phyloP scores from a whole-genome alignment of 2,797 vertebrate species.

The Notolepis coatsorum region DNA sequence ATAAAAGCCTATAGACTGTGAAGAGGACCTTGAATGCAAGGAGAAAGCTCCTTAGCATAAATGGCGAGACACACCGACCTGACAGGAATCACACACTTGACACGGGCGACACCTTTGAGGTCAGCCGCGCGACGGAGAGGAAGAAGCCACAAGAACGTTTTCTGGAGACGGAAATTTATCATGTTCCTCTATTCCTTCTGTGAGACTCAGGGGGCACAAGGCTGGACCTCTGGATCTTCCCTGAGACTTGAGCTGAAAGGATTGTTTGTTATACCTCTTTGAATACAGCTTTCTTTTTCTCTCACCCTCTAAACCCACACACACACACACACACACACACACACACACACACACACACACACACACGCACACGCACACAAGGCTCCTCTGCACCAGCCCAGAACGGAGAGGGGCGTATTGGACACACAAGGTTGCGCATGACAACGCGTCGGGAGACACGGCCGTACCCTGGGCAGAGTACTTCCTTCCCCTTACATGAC shows the following conservation, averaged over 20 bases:
- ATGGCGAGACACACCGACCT: conserved; percentile 16
- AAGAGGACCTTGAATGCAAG: conserved; percentile 20
- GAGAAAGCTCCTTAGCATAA: conserved; percentile 42
- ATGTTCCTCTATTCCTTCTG: conserved; percentile 30
- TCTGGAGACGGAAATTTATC: conserved; percentile 27
- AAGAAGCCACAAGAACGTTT: conserved; percentile 24
- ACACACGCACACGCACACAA: conserved; percentile 2
- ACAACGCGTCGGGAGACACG: conserved; percentile 10
- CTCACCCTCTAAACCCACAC: neutral
- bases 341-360: conserved; percentile 10
- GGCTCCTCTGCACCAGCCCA: neutral
- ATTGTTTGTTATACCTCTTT: conserved; percentile 34
- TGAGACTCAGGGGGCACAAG: conserved; percentile 15
- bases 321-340: neutral
- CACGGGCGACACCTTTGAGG: conserved; percentile 37
- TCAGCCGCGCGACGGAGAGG: conserved; percentile 1
- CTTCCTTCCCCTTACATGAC: conserved; percentile 9
- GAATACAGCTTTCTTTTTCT: neutral
- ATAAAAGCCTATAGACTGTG: conserved; percentile 1
- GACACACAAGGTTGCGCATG: conserved; percentile 2
- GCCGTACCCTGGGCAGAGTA: neutral
- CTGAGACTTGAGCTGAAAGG: conserved; percentile 27
- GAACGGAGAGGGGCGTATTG: conserved; percentile 4
- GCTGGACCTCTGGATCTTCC: conserved; percentile 43
- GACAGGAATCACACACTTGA: conserved; percentile 54